Base-by-base conservation (phyloP, 1,140 invertebrate genomes). In the Mesaphorura yosii region DNA sequence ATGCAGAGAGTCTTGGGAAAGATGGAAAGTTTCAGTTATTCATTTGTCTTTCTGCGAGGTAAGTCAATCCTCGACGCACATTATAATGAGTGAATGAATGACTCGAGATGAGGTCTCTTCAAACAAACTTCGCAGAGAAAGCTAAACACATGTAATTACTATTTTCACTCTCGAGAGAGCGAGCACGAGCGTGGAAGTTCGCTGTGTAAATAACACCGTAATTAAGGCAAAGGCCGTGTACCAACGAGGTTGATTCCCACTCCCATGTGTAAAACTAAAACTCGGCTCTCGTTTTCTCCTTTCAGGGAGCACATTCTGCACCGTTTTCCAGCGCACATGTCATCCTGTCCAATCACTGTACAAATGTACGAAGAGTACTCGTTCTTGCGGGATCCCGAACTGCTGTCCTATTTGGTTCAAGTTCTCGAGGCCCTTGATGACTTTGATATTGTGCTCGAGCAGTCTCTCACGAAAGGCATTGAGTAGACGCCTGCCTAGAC, bases 11-110 rank as follows among this genome's bases (percentile, higher is more conserved):
- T 14, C 73, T 97, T 12, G 95, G 95, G 40, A 98, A 98, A 70
- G 94, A 98, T 75, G 93, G 92, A 26, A 94, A 95, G 73, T 97
- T 98, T 68, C 93, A 98, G 67, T 76, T 96, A 6, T 94, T 98
- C 66, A 82, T 97, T 50, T 95, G 92, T 68, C 76, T 98, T 7
- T 83, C 84, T 66, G 77, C 87, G 50, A 79, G 87, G 87, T 89
- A 70, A 20, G 39, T 22, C 7, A 12, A n/a, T n/a, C n/a, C n/a
- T n/a, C n/a, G n/a, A n/a, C n/a, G n/a, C n/a, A n/a, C n/a, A n/a
- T n/a, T n/a, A n/a, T n/a, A n/a, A n/a, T n/a, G n/a, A n/a, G n/a
- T n/a, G n/a, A n/a, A n/a, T n/a, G n/a, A n/a, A n/a, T n/a, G n/a
- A n/a, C n/a, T n/a, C n/a, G n/a, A n/a, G n/a, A n/a, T n/a, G n/a